Conservation (phyloP, 23 tunicate genomes). For the Trididemnum nubilum region DNA sequence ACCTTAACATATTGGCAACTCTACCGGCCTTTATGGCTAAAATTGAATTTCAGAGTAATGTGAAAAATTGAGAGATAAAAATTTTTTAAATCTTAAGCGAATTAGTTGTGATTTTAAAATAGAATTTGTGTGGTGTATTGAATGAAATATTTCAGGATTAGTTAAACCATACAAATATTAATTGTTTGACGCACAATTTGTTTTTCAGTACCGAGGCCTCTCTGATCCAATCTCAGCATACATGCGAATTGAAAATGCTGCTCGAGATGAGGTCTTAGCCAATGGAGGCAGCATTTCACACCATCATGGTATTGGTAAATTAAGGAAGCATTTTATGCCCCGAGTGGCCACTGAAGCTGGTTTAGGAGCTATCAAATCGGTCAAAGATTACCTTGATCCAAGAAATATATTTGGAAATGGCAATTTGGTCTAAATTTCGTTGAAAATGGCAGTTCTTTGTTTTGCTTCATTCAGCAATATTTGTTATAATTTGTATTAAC, state of each 20-base stretch:
- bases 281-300: slow-evolving; percentile 91
- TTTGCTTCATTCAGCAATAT: background rate
- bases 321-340: slow-evolving; percentile 82
- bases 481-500: background rate
- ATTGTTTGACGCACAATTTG: no score
- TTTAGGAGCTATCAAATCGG: slow-evolving; percentile 59
- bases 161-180: no score
- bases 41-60: no score
- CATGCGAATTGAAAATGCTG: slow-evolving; percentile 78
- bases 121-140: no score
- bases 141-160: no score
- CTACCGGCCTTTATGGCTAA: no score
- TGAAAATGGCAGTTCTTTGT: background rate
- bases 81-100: no score
- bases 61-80: no score
- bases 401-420: slow-evolving; percentile 82
- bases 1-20: no score
- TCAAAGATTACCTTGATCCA: slow-evolving; percentile 89
- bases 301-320: slow-evolving; percentile 91
- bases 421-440: slow-evolving; percentile 41
- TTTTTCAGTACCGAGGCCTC: slow-evolving; percentile 74
- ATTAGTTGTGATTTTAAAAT: no score
- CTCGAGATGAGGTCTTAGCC: slow-evolving; percentile 82
- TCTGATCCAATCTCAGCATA: slow-evolving; percentile 70
- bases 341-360: slow-evolving; percentile 65